phyloP scores from a whole-genome alignment of 2,888 invertebrate genomes.

The Aphodius granarius region DNA sequence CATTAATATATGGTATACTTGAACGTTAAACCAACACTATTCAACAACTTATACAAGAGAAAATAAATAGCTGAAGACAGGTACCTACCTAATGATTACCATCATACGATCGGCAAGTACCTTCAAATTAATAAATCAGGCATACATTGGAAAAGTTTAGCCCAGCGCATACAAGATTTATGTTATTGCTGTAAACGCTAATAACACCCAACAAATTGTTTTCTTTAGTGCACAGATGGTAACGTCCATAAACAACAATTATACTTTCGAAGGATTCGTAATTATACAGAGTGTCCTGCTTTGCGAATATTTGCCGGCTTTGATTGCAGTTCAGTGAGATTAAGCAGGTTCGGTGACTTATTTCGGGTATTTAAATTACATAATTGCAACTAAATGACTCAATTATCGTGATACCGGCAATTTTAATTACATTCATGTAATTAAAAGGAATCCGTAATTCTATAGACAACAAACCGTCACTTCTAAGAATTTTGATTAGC shows the following conservation, averaged over 20 bases:
- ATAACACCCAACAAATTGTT: not conserved
- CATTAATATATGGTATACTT: no score
- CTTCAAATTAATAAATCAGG: not conserved
- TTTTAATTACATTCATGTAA: no score
- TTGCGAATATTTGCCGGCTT: not conserved
- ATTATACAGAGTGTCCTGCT: not conserved
- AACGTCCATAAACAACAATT: not conserved
- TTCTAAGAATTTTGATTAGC: not conserved
- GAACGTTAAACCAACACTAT: not conserved
- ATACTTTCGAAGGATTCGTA: not conserved
- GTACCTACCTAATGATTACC: not conserved
- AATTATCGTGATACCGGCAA: not conserved
- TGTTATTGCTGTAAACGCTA: not conserved
- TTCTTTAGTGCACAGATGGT: not conserved
- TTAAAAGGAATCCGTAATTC: no score
- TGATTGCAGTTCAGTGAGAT: no score
- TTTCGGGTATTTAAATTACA: not conserved
- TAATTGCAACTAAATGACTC: not conserved
- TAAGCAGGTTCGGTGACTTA: not conserved
- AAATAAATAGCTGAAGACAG: not conserved
- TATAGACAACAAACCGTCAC: not conserved
- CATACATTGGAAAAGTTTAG: not conserved
- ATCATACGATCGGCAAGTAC: not conserved
- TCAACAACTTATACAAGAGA: not conserved
- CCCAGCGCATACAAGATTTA: not conserved